These are phyloP conservation scores for Buceros bicornis DNA, from an alignment of 2,797 vertebrate species.

Conservation along the genomic window DNA sequence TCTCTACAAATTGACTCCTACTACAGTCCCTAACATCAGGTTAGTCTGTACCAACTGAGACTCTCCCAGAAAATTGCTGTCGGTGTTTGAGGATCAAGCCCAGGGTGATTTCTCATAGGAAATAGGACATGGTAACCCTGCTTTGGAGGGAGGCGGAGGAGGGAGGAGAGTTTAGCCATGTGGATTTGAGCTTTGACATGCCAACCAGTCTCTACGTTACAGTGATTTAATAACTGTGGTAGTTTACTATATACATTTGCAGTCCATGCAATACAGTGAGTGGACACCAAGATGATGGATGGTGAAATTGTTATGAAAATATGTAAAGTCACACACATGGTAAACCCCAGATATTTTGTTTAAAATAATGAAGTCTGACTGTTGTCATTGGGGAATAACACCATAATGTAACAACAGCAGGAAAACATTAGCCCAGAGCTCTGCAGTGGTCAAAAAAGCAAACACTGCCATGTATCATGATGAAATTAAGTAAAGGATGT, in stretches of 20 bases:
- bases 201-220: not conserved
- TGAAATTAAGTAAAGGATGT: not conserved
- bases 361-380: not conserved
- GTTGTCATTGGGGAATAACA: not conserved
- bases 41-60: not conserved
- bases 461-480: not conserved
- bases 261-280: not conserved
- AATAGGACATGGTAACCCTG: not conserved
- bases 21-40: not conserved
- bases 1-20: not conserved
- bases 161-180: not conserved
- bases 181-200: not conserved
- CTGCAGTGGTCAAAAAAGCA: accelerated
- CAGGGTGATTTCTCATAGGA: not conserved
- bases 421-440: not conserved
- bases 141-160: not conserved
- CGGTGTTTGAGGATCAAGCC: not conserved
- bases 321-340: not conserved
- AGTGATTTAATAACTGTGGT: not conserved
- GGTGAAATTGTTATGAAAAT: not conserved
- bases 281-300: not conserved
- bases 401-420: not conserved
- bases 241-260: not conserved
- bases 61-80: not conserved
- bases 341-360: not conserved